Conservation (phyloP, 2,113 vertebrate species). For the Azemiops feae region DNA sequence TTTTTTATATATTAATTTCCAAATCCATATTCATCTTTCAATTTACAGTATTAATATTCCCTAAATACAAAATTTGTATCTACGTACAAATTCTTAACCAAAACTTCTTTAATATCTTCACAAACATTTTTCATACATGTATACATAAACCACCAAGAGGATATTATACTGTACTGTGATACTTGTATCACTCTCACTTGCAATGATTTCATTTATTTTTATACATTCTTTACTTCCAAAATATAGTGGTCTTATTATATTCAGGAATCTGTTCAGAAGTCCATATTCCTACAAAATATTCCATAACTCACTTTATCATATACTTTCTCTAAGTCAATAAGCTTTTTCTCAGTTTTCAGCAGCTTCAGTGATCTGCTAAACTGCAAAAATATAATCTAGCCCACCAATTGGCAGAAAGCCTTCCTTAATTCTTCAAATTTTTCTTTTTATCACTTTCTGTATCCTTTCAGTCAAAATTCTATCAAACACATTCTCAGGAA, state of each 20-base stretch:
- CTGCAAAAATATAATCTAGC: not conserved
- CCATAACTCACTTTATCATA: not conserved
- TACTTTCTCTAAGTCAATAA: not conserved
- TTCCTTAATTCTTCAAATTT: not conserved
- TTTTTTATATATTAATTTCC: not conserved
- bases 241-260: too few relatives aligned
- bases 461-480: not conserved
- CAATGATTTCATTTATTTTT: too few relatives aligned
- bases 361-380: not conserved
- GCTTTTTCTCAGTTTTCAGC: not conserved
- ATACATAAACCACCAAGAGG: not conserved
- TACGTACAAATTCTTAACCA: not conserved
- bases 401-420: not conserved
- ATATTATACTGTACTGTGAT: not conserved
- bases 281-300: too few relatives aligned
- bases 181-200: too few relatives aligned
- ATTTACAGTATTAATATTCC: too few relatives aligned
- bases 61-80: not conserved
- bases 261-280: too few relatives aligned
- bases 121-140: not conserved
- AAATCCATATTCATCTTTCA: not conserved
- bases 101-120: not conserved
- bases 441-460: not conserved
- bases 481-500: not conserved
- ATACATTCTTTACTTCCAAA: too few relatives aligned